Evolutionary conservation across 2,113 vertebrate species (phyloP), one percentile per base, ranked within the genome.

Genomic region (Serinus canaria): DNA sequence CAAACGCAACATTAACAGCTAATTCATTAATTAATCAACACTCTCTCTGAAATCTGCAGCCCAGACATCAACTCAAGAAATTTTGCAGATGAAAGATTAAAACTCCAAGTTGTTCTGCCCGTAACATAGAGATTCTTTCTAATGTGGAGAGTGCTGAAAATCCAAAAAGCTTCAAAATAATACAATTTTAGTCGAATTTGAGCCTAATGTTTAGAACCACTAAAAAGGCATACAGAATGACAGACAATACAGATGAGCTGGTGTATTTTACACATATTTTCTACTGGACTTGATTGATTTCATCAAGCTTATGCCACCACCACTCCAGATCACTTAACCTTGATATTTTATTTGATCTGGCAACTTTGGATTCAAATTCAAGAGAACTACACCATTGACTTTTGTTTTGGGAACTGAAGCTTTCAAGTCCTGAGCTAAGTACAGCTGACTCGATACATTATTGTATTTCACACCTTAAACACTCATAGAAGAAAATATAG

Each of bases 31-130:
- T 50, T 1, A 28, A 27, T 46, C 49, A 31, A 20, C 28, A 6
- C 68, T 44, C 17, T 33, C 46, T 33, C 30, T 0, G 1, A 35
- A n/a, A 79, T 1, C 1, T 18, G 15, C 22, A 49, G 6, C 18
- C 22, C 10, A 22, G n/a, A 70, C 35, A 21, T 17, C 39, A 47
- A 39, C 27, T 66, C 19, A 39, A 39, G 46, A 74, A 75, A 30
- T 22, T 72, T 31, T 17, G 10, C 17, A 72, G 30, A 35, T 11
- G 4, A 44, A 68, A 64, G 8, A 60, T 21, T 39, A 43, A 52
- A 86, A 53, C 1, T 12, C 20, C 15, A 49, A 41, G 5, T 3
- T 25, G 23, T 31, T 77, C 50, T 47, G 9, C 44, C 31, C n/a
- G 33, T 37, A 85, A 74, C 17, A 13, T 0, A 14, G 20, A 70